Base-by-base conservation (phyloP, 2,797 vertebrate genomes). In the Leptodactylus fallax region DNA sequence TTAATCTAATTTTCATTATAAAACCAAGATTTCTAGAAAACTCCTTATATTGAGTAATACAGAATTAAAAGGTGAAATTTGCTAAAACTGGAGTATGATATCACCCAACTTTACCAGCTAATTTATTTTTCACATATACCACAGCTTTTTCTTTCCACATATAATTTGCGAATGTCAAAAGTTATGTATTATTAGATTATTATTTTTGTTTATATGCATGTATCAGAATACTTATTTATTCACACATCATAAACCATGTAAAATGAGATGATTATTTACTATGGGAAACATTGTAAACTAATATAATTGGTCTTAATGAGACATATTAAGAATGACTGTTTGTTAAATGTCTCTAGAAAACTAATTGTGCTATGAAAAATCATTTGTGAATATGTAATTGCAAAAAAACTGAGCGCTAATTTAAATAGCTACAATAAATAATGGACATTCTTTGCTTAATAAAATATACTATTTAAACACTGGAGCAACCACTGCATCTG, bases 291-390 rank as follows among this genome's bases (percentile, higher is more conserved):
- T 82, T 82, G 7, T 23, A 23, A 67, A 25, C n/a, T 83, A 23
- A 53, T 87, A 83, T 87, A 83, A 87, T 87, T 87, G 60, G 61
- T 55, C 51, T 67, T 79, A 87, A 87, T 83, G 87, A 83, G 81
- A 83, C 72, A 79, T 87, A 79, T 83, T 83, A 87, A 69, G 69
- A 82, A 78, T 83, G 79, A 78, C 80, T 87, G 79, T 86, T 81
- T 56, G 25, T 80, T 63, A 81, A 74, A 87, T 63, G 79, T 78
- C 76, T 83, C 80, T 87, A 53, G 80, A 87, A 87, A 45, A 83
- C 60, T 83, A 82, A 87, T 87, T 77, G 86, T 78, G 36, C 80
- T 83, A 83, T 87, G 49, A 87, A 87, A 81, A 87, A 83, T 87
- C 71, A 65, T 78, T 87, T 63, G 74, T 69, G 80, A 87, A 69